Evolutionary conservation across 2,888 invertebrate genomes (phyloP).

Genomic region (Scrobipalpa atriplicella): DNA sequence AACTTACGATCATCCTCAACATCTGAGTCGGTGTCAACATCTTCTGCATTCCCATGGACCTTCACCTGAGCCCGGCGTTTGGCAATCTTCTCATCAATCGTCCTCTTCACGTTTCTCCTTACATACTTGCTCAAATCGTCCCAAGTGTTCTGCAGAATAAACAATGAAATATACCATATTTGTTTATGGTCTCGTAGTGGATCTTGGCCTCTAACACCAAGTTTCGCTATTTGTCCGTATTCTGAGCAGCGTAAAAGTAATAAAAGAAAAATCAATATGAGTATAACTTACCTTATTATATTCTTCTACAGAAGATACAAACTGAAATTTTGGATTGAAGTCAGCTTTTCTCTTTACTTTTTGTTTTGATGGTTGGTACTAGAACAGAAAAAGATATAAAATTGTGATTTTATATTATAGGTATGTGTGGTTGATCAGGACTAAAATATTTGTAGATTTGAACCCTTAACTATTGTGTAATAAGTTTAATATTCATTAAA

Average conservation of each 20-base stretch:
- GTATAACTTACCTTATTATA: conserved; percentile 84
- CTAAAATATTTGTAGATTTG: no score
- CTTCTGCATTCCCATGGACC: conserved; percentile 68
- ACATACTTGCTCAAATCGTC: conserved; percentile 90
- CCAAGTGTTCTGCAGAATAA: conserved; percentile 85
- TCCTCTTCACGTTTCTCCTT: conserved; percentile 89
- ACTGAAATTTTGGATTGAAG: conserved; percentile 91
- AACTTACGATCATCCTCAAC: conserved; percentile 70
- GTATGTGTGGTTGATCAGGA: no score
- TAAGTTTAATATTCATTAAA: background rate
- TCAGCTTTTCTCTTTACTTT: conserved; percentile 88
- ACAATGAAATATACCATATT: background rate
- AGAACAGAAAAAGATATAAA: conserved; percentile 44
- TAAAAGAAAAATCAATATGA: background rate
- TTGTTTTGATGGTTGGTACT: conserved; percentile 93
- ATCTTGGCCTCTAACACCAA: no score
- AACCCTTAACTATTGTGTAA: no score
- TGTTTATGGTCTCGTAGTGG: background rate
- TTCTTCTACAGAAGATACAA: conserved; percentile 89
- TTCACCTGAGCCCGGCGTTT: conserved; percentile 74
- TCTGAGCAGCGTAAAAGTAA: no score
- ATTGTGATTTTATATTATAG: no score
- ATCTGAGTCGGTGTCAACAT: conserved; percentile 79
- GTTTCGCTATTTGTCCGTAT: no score
- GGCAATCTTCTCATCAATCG: conserved; percentile 92